These are phyloP conservation scores for Amphipyra berbera DNA, from an alignment of 2,888 invertebrate genomes.

Conservation along the genomic window DNA sequence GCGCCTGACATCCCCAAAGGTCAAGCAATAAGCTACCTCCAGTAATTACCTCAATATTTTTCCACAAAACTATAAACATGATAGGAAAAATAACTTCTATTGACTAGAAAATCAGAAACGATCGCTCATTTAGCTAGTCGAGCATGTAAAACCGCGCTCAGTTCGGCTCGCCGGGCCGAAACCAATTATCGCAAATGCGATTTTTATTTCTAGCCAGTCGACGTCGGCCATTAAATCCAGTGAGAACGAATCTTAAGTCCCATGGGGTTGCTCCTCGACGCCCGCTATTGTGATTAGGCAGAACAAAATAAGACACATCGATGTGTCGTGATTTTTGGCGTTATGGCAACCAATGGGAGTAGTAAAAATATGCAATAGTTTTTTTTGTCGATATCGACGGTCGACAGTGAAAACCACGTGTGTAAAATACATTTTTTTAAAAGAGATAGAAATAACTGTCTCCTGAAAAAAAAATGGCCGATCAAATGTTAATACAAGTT, in stretches of 20 bases:
- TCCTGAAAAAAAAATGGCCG: no score
- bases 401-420: no score
- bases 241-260: conserved; percentile 58
- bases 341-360: conserved; percentile 1
- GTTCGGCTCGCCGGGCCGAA: conserved; percentile 61
- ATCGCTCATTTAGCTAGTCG: conserved; percentile 58
- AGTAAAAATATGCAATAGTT: no score
- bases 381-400: no score
- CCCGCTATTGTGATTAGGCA: conserved; percentile 49
- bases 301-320: conserved; percentile 55
- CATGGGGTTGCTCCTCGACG: conserved; percentile 50
- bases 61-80: neutral
- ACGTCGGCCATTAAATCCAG: conserved; percentile 69
- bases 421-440: no score
- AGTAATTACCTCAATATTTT: no score
- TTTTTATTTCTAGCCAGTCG: conserved; percentile 76
- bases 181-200: conserved; percentile 82
- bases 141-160: conserved; percentile 61
- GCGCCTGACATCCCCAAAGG: no score
- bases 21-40: no score
- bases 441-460: no score
- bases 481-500: no score
- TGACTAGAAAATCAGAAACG: conserved; percentile 45
- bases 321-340: conserved; percentile 36
- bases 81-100: conserved; percentile 18